phyloP scores from a whole-genome alignment of 2,113 vertebrate species.

The Osmerus mordax region DNA sequence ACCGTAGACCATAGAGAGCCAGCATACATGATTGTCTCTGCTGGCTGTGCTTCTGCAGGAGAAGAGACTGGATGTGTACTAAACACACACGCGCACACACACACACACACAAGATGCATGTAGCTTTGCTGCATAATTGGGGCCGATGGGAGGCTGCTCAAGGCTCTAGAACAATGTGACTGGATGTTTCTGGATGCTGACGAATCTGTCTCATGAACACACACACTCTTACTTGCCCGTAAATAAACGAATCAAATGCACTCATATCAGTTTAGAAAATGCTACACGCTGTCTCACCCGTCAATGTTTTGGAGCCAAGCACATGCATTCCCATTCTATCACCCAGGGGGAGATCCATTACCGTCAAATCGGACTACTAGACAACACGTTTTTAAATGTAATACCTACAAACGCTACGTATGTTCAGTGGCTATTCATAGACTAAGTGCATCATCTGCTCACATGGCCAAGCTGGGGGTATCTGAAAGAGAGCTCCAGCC shows the following conservation, averaged over 20 bases:
- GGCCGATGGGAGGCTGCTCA: slow-evolving; percentile 20
- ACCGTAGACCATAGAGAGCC: slow-evolving; percentile 53
- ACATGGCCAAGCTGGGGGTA: not conserved
- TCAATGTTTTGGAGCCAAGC: too few relatives aligned
- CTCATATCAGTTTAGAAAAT: too few relatives aligned
- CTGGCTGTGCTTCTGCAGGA: slow-evolving; percentile 68
- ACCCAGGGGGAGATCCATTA: too few relatives aligned
- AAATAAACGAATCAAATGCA: too few relatives aligned
- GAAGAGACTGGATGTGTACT: slow-evolving; percentile 1
- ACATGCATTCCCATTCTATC: too few relatives aligned
- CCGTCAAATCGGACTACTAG: too few relatives aligned
- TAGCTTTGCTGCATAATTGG: slow-evolving; percentile 34
- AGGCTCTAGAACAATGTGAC: slow-evolving; percentile 15
- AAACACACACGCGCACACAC: slow-evolving; percentile 6
- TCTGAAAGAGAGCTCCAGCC: not conserved
- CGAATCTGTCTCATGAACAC: not conserved
- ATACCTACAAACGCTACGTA: not conserved
- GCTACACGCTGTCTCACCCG: slow-evolving; percentile 8
- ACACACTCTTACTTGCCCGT: not conserved
- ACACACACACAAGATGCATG: slow-evolving; percentile 22
- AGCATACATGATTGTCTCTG: slow-evolving; percentile 67
- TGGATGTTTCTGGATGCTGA: not conserved
- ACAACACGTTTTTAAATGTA: too few relatives aligned
- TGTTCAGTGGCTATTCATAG: not conserved
- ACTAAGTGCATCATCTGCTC: too few relatives aligned